Evolutionary conservation across 2,888 invertebrate species (phyloP), one percentile per base, ranked within the genome.

Genomic region (Pachydiplax longipennis): DNA sequence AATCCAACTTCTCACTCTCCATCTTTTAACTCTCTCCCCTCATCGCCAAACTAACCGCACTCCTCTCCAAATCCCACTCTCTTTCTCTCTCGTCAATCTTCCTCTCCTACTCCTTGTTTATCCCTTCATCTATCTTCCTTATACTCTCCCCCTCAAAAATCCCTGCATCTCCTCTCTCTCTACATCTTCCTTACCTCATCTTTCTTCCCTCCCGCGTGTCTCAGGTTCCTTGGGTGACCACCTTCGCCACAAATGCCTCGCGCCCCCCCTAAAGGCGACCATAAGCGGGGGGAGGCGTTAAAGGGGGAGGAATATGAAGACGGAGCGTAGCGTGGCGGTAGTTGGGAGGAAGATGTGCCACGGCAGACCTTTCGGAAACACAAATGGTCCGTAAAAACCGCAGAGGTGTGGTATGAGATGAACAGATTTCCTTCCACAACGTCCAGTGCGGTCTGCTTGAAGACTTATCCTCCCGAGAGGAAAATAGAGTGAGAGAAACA

Each of bases 341-440:
- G 48, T 82, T 3, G 82, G 82, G 44, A 10, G 81, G 13, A 13
- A 31, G 82, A 82, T 81, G 37, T 40, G 81, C n/a, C 22, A 82
- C 25, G 87, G 87, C 35, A 18, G 87, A 83, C 87, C 65, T 22
- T 22, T 61, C 35, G 58, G 87, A 87, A 87, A 87, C 87, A 65
- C 87, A 87, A 87, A 87, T 87, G 87, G 87, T 87, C 87, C 87
- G 87, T 87, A 87, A 87, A 87, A 87, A 87, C 87, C 87, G 61
- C 87, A 87, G 87, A 87, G 87, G 87, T 37, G 87, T 61, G 87
- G 61, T 58, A 87, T 87, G 87, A 61, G 61, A 87, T 87, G 87
- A 87, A 87, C 87, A 87, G 87, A 87, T 87, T 87, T 61, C 87
- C 87, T 87, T 87, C 87, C 65, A 87, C 87, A 65, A 58, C 87